Conservation (phyloP, 2,113 vertebrate species). For the Periophthalmodon schlosseri region DNA sequence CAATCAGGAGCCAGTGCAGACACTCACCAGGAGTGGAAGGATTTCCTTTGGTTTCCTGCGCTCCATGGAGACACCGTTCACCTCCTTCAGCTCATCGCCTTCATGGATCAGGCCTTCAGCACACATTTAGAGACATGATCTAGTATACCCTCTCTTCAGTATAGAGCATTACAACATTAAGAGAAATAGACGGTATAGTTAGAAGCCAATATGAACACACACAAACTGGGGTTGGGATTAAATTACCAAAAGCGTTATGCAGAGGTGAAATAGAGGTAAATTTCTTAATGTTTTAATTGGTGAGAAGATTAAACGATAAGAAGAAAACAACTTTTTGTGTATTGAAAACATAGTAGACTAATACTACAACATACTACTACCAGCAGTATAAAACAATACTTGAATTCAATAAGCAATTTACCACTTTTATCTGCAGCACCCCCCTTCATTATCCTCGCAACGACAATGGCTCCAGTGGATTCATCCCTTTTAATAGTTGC, state of each 20-base stretch:
- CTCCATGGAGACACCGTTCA: constrained; percentile 89
- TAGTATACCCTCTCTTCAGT: neutral
- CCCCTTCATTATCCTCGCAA: constrained; percentile 91
- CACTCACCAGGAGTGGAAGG: constrained; percentile 86
- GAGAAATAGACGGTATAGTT: neutral
- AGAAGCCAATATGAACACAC: neutral
- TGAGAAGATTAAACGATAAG: neutral
- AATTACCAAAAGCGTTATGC: neutral
- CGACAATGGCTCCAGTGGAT: constrained; percentile 83
- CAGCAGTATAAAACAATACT: neutral
- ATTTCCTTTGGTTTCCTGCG: constrained; percentile 91
- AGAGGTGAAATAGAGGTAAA: neutral
- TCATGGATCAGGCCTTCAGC: constrained; percentile 89
- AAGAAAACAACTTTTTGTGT: no score
- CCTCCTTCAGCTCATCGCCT: constrained; percentile 92
- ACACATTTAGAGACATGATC: constrained; percentile 8
- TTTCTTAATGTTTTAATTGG: neutral
- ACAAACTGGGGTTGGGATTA: no score
- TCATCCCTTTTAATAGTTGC: constrained; percentile 90
- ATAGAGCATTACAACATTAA: neutral
- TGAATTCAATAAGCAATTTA: constrained; percentile 45
- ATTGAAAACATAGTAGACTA: no score
- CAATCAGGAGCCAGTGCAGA: constrained; percentile 6
- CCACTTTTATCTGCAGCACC: constrained; percentile 91
- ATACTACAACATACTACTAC: neutral